phyloP scores from a whole-genome alignment of 2,797 vertebrate species.

The Gambelia wislizenii region DNA sequence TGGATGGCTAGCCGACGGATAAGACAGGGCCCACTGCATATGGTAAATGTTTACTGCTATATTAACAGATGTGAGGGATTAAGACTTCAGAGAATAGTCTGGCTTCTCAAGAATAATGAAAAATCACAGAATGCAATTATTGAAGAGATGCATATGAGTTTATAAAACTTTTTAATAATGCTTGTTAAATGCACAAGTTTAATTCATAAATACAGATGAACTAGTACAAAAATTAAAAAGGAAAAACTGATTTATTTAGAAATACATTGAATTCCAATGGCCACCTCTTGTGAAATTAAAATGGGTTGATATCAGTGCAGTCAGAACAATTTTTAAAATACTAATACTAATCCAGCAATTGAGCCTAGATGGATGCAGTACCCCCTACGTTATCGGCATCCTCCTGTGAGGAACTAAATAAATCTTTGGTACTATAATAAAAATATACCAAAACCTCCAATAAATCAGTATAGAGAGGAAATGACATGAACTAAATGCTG shows the following conservation, averaged over 20 bases:
- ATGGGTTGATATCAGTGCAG: slow-evolving; percentile 45
- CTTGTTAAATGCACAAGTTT: slow-evolving; percentile 62
- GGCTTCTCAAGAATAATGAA: slow-evolving; percentile 51
- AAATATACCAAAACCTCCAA: slow-evolving; percentile 44
- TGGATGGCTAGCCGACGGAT: too few species aligned
- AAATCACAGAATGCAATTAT: slow-evolving; percentile 43
- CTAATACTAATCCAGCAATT: slow-evolving; percentile 39
- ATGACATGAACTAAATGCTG: slow-evolving; percentile 25
- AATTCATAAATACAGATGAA: slow-evolving; percentile 68
- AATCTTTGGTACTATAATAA: slow-evolving; percentile 67
- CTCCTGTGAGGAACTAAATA: slow-evolving; percentile 34
- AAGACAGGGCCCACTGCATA: too few species aligned
- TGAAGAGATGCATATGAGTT: slow-evolving; percentile 48
- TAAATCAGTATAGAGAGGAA: slow-evolving; percentile 42
- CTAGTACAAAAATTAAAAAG: slow-evolving; percentile 55
- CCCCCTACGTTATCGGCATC: slow-evolving; percentile 41
- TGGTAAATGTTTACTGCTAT: neutral
- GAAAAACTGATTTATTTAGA: slow-evolving; percentile 60
- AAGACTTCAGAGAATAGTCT: slow-evolving; percentile 27
- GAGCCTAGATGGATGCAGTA: neutral
- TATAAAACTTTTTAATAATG: slow-evolving; percentile 67
- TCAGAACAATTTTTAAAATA: slow-evolving; percentile 44
- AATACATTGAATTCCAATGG: slow-evolving; percentile 50
- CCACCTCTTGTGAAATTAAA: slow-evolving; percentile 38
- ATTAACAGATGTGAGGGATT: too few species aligned